These are phyloP conservation scores for Hipposideros larvatus DNA, from an alignment of 2,797 vertebrate species.

Conservation along the genomic window DNA sequence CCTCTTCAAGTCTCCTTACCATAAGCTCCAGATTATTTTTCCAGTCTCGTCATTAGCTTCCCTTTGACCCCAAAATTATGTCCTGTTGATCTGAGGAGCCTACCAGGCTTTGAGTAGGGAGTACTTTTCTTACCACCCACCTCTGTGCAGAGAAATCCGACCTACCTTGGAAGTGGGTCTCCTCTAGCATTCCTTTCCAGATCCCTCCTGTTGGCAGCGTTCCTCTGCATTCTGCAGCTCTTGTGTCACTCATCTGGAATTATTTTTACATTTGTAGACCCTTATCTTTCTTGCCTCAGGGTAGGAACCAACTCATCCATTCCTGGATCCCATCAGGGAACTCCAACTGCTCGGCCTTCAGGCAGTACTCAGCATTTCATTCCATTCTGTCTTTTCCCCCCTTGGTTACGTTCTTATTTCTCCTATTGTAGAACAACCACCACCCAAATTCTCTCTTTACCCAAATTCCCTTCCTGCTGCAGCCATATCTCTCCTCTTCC, in stretches of 20 bases:
- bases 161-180: neutral
- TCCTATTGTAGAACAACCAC: neutral
- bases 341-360: neutral
- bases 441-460: neutral
- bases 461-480: neutral
- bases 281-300: neutral
- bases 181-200: neutral
- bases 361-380: neutral
- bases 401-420: neutral
- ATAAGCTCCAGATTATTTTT: neutral
- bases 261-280: neutral
- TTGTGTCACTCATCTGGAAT: neutral
- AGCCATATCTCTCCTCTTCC: neutral
- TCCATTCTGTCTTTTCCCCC: neutral
- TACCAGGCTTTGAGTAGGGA: neutral
- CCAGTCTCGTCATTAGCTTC: neutral
- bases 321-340: neutral
- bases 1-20: neutral
- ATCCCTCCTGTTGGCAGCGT: neutral
- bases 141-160: neutral
- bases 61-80: neutral
- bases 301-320: neutral
- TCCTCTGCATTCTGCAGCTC: neutral
- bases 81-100: neutral
- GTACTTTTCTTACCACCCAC: neutral